These are phyloP conservation scores for Chionomys nivalis DNA, from an alignment of 2,113 vertebrate genomes.

Conservation along the genomic window DNA sequence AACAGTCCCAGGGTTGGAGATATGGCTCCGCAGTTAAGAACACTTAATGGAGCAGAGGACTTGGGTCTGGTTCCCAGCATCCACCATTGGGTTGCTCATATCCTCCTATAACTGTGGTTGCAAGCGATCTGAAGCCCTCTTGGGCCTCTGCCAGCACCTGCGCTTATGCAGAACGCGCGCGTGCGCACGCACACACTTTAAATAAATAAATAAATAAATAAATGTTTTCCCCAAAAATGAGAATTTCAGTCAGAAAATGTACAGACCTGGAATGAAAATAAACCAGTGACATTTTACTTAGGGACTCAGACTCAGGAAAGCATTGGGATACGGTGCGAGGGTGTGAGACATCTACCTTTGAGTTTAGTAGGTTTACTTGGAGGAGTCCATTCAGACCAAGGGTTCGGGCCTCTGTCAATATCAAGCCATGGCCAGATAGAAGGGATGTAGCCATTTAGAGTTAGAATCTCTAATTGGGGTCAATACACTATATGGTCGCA, in stretches of 20 bases:
- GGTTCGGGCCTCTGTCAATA: background rate
- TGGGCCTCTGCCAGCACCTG: background rate
- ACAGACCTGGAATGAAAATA: background rate
- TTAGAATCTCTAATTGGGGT: background rate
- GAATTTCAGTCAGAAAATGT: conserved; percentile 8
- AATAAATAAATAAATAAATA: background rate
- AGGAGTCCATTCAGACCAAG: background rate
- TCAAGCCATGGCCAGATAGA: background rate
- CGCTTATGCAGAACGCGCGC: fast-evolving
- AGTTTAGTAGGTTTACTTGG: background rate
- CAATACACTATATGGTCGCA: background rate
- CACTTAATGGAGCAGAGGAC: background rate
- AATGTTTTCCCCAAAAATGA: background rate
- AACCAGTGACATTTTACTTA: background rate
- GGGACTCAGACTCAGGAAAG: background rate
- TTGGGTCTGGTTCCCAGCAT: background rate
- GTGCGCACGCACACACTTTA: background rate
- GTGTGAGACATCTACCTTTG: background rate
- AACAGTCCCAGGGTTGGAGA: background rate
- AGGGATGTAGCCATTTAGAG: background rate
- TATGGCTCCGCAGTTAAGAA: background rate
- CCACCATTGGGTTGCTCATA: background rate
- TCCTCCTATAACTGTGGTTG: background rate
- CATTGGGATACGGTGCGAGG: background rate
- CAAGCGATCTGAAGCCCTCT: background rate